phyloP scores from a whole-genome alignment of 2,113 vertebrate genomes.

The Nibea albiflora region DNA sequence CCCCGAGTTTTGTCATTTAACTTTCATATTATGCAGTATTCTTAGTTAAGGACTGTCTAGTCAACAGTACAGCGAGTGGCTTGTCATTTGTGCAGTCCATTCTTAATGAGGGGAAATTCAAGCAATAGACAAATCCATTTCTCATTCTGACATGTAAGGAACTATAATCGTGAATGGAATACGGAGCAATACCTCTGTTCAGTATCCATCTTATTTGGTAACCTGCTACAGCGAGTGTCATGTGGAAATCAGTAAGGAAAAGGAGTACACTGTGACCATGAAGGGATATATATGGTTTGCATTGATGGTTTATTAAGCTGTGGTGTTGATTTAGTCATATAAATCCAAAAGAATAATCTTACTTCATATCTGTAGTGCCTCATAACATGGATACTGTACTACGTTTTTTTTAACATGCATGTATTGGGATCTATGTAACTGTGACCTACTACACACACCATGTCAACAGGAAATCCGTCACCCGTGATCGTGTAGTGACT shows the following conservation, averaged over 20 bases:
- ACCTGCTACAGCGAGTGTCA: neutral
- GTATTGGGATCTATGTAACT: slow-evolving; percentile 13
- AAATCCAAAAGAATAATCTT: neutral
- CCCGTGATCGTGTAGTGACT: slow-evolving; percentile 47
- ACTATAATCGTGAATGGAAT: slow-evolving; percentile 1
- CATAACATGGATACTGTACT: slow-evolving; percentile 4
- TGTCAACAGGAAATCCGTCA: neutral
- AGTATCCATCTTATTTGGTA: slow-evolving; percentile 26
- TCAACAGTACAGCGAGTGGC: neutral
- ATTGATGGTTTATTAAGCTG: neutral
- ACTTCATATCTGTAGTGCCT: neutral
- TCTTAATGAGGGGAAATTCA: neutral
- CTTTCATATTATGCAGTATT: neutral
- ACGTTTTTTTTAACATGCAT: slow-evolving; percentile 18
- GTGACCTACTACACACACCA: neutral
- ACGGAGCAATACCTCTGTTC: neutral
- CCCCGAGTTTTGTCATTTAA: slow-evolving; percentile 1
- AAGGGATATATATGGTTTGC: neutral
- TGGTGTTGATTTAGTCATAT: neutral
- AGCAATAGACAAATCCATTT: neutral
- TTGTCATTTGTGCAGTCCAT: neutral
- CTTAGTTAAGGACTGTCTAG: neutral
- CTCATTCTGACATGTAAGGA: neutral
- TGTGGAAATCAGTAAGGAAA: neutral
- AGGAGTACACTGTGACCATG: neutral